These are phyloP conservation scores for Gadus chalcogrammus DNA, from an alignment of 2,113 vertebrate species.

Conservation along the genomic window DNA sequence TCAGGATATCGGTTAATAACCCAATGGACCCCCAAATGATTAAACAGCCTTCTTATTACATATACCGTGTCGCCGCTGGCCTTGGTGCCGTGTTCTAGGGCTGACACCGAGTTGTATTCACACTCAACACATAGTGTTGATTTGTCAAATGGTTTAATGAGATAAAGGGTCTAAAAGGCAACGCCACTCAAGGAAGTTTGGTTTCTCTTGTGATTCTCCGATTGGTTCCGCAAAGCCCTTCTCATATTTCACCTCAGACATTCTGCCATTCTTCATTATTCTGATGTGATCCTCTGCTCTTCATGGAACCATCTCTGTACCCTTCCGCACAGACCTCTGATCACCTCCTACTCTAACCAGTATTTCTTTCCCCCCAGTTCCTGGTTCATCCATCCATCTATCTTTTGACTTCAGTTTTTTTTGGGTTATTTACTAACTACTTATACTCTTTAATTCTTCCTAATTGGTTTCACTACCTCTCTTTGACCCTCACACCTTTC, in stretches of 20 bases:
- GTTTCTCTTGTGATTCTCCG: neutral
- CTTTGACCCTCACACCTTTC: neutral
- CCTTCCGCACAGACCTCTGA: too few relatives aligned
- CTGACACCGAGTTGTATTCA: neutral
- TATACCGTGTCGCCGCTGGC: neutral
- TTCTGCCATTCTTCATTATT: conserved; percentile 8
- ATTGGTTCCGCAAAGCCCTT: neutral
- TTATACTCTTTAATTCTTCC: neutral
- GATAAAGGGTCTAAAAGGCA: too few relatives aligned
- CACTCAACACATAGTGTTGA: neutral
- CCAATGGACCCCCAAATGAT: conserved; percentile 35
- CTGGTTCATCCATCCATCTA: too few relatives aligned
- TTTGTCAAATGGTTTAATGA: conserved; percentile 5
- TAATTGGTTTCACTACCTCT: neutral
- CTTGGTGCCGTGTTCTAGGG: neutral
- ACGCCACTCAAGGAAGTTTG: neutral
- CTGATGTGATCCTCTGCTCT: neutral
- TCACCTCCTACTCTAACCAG: too few relatives aligned
- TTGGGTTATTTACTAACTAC: too few relatives aligned
- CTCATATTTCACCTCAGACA: conserved; percentile 30
- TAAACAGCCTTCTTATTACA: conserved; percentile 23
- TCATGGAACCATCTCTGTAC: too few relatives aligned
- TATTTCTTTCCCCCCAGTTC: too few relatives aligned
- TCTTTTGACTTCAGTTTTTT: too few relatives aligned
- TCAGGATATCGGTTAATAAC: conserved; percentile 63